These are phyloP conservation scores for Cochlearius cochlearius DNA, from an alignment of 2,113 vertebrate species.

Conservation along the genomic window DNA sequence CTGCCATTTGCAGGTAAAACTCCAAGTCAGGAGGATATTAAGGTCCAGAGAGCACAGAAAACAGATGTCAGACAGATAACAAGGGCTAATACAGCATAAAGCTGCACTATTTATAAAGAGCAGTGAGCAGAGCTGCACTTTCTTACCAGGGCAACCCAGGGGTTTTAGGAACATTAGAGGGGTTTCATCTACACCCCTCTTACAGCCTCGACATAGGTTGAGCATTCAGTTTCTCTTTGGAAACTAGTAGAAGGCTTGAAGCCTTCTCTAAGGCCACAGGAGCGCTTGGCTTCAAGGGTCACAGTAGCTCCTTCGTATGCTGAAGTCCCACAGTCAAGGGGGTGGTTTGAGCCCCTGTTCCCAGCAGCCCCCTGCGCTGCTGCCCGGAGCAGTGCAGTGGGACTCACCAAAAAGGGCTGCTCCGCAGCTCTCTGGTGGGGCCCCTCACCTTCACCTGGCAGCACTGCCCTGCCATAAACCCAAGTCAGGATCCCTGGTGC, in stretches of 20 bases:
- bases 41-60: not conserved
- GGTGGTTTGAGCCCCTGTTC: not conserved
- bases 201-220: not conserved
- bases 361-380: accelerated
- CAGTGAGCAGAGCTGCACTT: not conserved
- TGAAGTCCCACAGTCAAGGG: not conserved
- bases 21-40: not conserved
- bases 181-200: not conserved
- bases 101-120: not conserved
- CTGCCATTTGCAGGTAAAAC: not conserved
- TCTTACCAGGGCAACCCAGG: not conserved
- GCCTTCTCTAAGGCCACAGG: not conserved
- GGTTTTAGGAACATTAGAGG: not conserved
- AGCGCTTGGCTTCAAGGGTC: not conserved
- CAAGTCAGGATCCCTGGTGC: not conserved
- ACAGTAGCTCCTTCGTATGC: not conserved
- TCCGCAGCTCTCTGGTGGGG: not conserved
- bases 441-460: not conserved
- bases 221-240: not conserved
- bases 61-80: not conserved
- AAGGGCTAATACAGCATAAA: not conserved
- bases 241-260: not conserved
- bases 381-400: not conserved
- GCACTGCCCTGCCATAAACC: not conserved
- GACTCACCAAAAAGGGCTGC: not conserved